Evolutionary conservation across 2,888 invertebrate genomes (phyloP), one percentile per base, ranked within the genome.

Genomic region (Molanna angustata): DNA sequence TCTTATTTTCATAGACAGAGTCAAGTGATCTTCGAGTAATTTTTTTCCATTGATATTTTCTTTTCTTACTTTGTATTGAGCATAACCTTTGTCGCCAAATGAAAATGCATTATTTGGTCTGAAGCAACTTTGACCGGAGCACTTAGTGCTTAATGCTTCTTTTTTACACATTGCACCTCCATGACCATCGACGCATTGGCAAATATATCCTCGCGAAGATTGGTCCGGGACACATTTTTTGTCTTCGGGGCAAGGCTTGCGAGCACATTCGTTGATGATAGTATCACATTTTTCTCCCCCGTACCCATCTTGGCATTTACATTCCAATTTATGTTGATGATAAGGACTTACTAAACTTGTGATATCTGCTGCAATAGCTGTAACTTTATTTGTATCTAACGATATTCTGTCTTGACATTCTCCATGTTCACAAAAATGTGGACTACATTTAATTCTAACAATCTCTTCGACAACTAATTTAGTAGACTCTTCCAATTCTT

Each of bases 291-390:
- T 80, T 56, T 82, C 83, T 7, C 93, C 93, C 40, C 85, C 86
- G 69, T 81, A 94, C 19, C 94, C 95, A 61, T 88, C 83, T 61
- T 85, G 83, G 69, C 96, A 96, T 39, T 80, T 78, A 71, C 97
- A 97, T 62, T 86, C 86, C 54, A 86, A 78, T 42, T 80, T 79
- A 61, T 88, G 84, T 32, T 74, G 74, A 66, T 90, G 89, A 4
- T 77, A 73, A 0, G 90, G 87, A 0, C 88, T 84, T 0, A 91
- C 90, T 67, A 89, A 90, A 64, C 88, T 88, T 31, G 82, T 83
- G 0, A 86, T 80, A 63, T 89, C 88, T 0, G 88, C 87, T 0
- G 84, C 79, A 19, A 88, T 79, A 0, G 84, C 80, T 22, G 80
- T 78, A 11, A 87, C 77, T 47, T 80, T 74, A 31, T 79, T 79